Evolutionary conservation across 2,888 invertebrate species (phyloP), one percentile per base, ranked within the genome.

Genomic region (Pogonocherus hispidulus): DNA sequence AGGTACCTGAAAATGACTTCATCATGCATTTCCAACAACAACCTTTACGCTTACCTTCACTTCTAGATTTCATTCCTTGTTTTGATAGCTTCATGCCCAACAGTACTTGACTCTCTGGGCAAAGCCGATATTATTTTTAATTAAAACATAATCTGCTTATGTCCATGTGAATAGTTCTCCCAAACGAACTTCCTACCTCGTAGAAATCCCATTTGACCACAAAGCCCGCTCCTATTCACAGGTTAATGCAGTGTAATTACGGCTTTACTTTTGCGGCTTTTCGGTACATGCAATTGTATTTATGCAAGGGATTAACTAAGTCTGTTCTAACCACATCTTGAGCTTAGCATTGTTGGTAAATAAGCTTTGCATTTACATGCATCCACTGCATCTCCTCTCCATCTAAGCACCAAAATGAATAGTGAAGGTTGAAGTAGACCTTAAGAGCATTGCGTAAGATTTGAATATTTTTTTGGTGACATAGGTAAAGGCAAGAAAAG

Each of bases 221-320:
- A 69, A 71, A 69, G 44, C 59, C 44, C 37, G 22, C 49, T 11
- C 35, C 72, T 52, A 65, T 72, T 69, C 69, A 72, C 19, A 27
- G 41, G 44, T 62, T 69, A 67, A 72, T 72, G 66, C 64, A 65
- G 49, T 67, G 66, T 70, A 76, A 77, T 76, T 76, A 71, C 63
- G 71, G 75, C 54, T 74, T 76, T 69, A 69, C 71, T 77, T 76
- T 75, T 70, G 69, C 72, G 73, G 69, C 66, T 71, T 67, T 69
- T 59, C 66, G 49, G 66, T 63, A 68, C 76, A 70, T 75, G 74
- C 74, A 72, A 71, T 72, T 76, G 76, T 79, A 72, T 78, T 77
- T 79, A 74, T 74, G 73, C 71, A 75, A 74, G 69, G 74, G 79
- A 78, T 79, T 79, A 79, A 70, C 41, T 70, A 69, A 67, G 51